Evolutionary conservation across 2,888 invertebrate genomes (phyloP).

Genomic region (Conistra vaccinii): DNA sequence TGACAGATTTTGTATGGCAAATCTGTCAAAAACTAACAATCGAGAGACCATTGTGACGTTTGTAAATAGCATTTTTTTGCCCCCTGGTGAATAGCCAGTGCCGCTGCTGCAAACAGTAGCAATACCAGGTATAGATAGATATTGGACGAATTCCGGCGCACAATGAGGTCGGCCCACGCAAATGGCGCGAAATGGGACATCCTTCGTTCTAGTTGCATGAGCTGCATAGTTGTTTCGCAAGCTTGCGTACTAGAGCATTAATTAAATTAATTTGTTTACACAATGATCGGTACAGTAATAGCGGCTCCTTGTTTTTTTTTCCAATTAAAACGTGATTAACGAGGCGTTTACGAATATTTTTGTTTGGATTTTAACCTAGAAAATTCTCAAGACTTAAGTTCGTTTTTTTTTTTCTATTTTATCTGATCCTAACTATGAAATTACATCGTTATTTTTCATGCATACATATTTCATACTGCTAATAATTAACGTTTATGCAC

Average conservation of each 20-base stretch:
- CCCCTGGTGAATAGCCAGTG: conserved; percentile 21
- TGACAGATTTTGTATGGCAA: too few species aligned
- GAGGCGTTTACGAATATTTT: conserved; percentile 31
- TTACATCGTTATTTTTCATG: conserved; percentile 14
- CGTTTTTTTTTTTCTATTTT: conserved; percentile 13
- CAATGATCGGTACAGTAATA: conserved; percentile 45
- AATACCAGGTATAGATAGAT: conserved; percentile 55
- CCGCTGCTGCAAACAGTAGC: conserved; percentile 27
- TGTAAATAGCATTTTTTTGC: too few species aligned
- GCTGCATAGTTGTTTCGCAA: conserved; percentile 72
- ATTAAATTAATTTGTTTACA: conserved; percentile 66
- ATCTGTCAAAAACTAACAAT: too few species aligned
- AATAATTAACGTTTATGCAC: conserved; percentile 9
- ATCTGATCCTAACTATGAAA: conserved; percentile 40
- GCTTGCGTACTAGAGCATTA: conserved; percentile 63
- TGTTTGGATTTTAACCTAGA: conserved; percentile 33
- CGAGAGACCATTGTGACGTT: too few species aligned
- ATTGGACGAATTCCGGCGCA: conserved; percentile 65
- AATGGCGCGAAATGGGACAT: conserved; percentile 79
- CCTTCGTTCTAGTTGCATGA: conserved; percentile 75
- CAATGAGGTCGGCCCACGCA: conserved; percentile 73
- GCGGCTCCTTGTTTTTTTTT: conserved; percentile 51
- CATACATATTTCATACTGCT: background rate
- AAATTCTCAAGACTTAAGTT: conserved; percentile 8
- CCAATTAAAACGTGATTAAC: conserved; percentile 47